Base-by-base conservation (phyloP, 2,888 invertebrate genomes). In the Erebia ligea region DNA sequence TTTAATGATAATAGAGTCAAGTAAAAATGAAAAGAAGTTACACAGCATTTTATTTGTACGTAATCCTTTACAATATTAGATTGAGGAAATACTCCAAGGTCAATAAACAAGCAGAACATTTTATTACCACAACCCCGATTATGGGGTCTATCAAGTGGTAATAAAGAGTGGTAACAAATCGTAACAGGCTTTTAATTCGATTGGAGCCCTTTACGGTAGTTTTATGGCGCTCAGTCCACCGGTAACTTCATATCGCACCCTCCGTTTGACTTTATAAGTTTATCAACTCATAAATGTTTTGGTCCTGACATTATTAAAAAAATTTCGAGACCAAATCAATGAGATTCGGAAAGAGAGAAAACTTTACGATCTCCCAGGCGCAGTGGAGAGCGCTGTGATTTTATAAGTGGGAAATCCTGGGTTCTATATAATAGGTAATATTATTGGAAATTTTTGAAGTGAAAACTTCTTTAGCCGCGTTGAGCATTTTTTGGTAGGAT, bases 161-260 rank as follows among this genome's bases (percentile, higher is more conserved):
- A 65, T 74, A 74, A 70, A 70, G 45, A 52, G 61, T 54, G 48
- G 45, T 61, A 42, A 73, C 71, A 74, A 67, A 70, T 72, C 66
- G 72, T 73, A 67, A 76, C 73, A 68, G 59, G 68, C 63, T 71
- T 70, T 70, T 77, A 76, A 76, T 76, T 73, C 67, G 67, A 73
- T 73, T 68, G 52, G 54, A 52, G 66, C 68, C 69, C 72, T 76
- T 75, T 62, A 72, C 67, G 58, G 71, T 71, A 65, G 58, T 75
- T 75, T 75, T 73, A 76, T 71, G 61, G 68, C 48, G 62, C 21
- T 48, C 69, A 68, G 70, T 70, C 57, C 63, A 45, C 21, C 17
- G 68, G 67, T 73, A 67, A 69, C 59, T 68, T 72, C 58, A 57
- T 72, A 70, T 69, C 59, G 17, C 72, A 67, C 69, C 69, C 75